Evolutionary conservation across 2,113 vertebrate species (phyloP).

Genomic region (Grammomys surdaster): DNA sequence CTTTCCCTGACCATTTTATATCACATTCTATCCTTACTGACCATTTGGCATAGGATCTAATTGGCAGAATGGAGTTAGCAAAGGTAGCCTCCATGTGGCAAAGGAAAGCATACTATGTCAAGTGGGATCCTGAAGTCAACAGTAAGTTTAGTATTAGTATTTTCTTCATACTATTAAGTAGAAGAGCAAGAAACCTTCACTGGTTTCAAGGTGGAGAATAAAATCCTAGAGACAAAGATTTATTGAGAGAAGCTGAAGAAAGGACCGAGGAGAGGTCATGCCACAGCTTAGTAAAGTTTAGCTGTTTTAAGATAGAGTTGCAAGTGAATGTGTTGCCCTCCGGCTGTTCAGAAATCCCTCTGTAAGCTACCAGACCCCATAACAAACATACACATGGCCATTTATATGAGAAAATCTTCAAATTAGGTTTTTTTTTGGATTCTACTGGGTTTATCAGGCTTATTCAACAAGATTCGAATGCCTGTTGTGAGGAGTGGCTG

Average conservation of each 20-base stretch:
- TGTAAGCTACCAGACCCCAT: background rate
- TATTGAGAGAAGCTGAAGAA: background rate
- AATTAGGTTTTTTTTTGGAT: background rate
- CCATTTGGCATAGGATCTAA: background rate
- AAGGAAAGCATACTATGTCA: background rate
- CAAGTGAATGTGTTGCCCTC: slow-evolving; percentile 1
- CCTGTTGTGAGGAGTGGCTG: background rate
- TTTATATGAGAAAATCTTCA: slow-evolving; percentile 33
- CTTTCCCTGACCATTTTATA: slow-evolving; percentile 3
- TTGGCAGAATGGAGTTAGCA: background rate
- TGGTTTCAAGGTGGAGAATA: background rate
- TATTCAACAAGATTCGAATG: slow-evolving; percentile 21
- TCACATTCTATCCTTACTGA: background rate
- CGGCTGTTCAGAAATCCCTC: background rate
- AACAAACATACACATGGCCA: background rate
- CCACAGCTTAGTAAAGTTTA: slow-evolving; percentile 1
- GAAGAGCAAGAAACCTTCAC: background rate
- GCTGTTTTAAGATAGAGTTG: slow-evolving; percentile 8
- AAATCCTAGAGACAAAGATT: background rate
- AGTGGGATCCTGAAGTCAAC: background rate
- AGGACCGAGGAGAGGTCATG: background rate
- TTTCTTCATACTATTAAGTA: background rate
- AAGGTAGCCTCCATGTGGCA: background rate
- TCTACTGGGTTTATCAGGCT: slow-evolving; percentile 7
- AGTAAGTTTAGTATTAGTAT: background rate